Evolutionary conservation across 2,113 vertebrate species (phyloP).

Genomic region (Phoxinus phoxinus): DNA sequence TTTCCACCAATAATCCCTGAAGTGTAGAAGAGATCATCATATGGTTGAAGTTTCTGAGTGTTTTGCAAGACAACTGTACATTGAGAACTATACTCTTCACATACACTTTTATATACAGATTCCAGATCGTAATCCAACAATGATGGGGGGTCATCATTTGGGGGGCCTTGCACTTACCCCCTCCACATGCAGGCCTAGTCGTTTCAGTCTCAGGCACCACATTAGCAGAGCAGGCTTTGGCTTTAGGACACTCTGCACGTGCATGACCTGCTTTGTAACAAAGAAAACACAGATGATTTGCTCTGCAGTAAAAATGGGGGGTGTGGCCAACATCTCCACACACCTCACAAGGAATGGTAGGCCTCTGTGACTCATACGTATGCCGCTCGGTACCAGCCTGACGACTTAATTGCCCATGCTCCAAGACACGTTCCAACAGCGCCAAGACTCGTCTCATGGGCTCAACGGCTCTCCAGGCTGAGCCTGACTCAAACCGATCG

Average conservation of each 20-base stretch:
- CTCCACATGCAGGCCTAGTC: too few relatives aligned
- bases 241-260: neutral
- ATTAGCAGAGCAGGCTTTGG: too few relatives aligned
- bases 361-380: neutral
- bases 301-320: constrained; percentile 24
- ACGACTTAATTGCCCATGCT: neutral
- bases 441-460: constrained; percentile 9
- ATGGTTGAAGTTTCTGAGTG: too few relatives aligned
- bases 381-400: neutral
- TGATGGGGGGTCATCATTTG: too few relatives aligned
- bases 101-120: too few relatives aligned
- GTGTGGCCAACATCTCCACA: constrained; percentile 41
- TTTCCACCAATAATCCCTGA: too few relatives aligned
- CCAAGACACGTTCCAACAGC: constrained; percentile 21
- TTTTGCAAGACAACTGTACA: too few relatives aligned
- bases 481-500: neutral
- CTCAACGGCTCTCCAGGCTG: neutral
- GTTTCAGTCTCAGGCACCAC: too few relatives aligned
- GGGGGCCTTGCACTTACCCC: too few relatives aligned
- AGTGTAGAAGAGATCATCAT: too few relatives aligned
- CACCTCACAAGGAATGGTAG: constrained; percentile 24
- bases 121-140: too few relatives aligned
- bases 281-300: constrained; percentile 29
- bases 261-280: constrained; percentile 36
- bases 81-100: too few relatives aligned